Evolutionary conservation across 2,797 vertebrate genomes (phyloP).

Genomic region (Dryobates pubescens): DNA sequence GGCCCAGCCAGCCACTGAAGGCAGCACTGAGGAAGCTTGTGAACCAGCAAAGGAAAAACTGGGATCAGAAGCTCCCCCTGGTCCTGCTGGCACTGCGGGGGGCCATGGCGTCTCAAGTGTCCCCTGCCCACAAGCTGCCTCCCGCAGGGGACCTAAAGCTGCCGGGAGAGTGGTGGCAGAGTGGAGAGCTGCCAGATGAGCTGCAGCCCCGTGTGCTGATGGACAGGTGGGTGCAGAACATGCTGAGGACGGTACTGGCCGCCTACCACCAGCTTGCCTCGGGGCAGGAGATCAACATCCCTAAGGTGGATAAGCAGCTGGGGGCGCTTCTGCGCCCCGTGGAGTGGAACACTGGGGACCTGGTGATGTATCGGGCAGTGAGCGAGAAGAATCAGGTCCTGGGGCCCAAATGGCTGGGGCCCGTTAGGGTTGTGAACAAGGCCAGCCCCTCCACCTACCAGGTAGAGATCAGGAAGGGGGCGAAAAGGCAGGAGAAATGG

Average conservation of each 20-base stretch:
- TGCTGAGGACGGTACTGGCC: background rate
- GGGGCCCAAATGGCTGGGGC: constrained; percentile 53
- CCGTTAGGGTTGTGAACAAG: constrained; percentile 63
- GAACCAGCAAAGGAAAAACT: constrained; percentile 56
- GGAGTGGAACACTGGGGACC: constrained; percentile 60
- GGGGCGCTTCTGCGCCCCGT: background rate
- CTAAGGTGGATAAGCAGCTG: constrained; percentile 61
- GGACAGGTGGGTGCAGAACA: constrained; percentile 60
- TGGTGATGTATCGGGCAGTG: constrained; percentile 43
- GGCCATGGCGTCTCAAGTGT: background rate
- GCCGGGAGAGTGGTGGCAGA: constrained; percentile 43
- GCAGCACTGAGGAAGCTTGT: background rate
- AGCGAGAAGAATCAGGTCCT: constrained; percentile 63
- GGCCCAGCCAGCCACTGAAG: background rate
- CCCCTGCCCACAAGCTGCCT: background rate
- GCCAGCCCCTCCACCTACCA: constrained; percentile 62
- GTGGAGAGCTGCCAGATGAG: constrained; percentile 27
- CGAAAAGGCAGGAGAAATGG: constrained; percentile 56
- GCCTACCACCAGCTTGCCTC: constrained; percentile 1
- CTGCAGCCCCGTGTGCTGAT: constrained; percentile 53
- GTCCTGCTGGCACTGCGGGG: constrained; percentile 46
- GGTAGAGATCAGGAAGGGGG: constrained; percentile 62
- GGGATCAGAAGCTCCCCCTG: constrained; percentile 58
- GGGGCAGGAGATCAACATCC: constrained; percentile 15
- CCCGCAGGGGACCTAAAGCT: background rate